phyloP scores from a whole-genome alignment of 92 coral and sea anemone genomes.

The Parazoanthus atlanticus region DNA sequence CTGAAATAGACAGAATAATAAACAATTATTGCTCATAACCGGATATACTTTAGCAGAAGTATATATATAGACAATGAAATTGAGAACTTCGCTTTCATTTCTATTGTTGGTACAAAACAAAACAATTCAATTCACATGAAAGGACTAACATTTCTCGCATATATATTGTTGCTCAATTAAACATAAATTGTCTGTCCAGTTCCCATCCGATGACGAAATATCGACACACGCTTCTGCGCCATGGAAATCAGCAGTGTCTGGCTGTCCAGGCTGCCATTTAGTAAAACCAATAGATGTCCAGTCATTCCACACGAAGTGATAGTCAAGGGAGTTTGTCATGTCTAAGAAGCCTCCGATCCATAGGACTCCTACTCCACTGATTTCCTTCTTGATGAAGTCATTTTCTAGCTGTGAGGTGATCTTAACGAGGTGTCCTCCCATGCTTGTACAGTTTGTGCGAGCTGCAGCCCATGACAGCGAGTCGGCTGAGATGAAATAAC shows the following conservation, averaged over 20 bases:
- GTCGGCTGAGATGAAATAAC: constrained; percentile 7
- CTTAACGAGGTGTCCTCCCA: neutral
- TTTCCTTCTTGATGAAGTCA: neutral
- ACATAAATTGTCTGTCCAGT: constrained; percentile 5
- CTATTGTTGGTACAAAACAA: neutral
- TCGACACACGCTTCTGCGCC: constrained; percentile 22
- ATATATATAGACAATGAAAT: no score
- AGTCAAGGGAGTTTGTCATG: neutral
- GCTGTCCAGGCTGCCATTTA: constrained; percentile 17
- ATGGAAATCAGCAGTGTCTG: neutral
- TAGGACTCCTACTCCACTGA: neutral
- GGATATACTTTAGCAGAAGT: no score
- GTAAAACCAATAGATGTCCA: constrained; percentile 17
- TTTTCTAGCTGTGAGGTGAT: constrained; percentile 12
- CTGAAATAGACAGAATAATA: neutral
- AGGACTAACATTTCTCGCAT: constrained; percentile 16
- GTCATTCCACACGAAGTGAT: neutral
- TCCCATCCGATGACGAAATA: constrained; percentile 9
- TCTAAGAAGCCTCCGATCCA: constrained; percentile 27
- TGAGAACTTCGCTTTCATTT: neutral
- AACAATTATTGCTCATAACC: neutral
- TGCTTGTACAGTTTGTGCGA: neutral
- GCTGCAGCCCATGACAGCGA: constrained; percentile 7
- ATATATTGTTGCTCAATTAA: neutral
- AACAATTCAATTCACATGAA: neutral